phyloP scores from a whole-genome alignment of 2,888 invertebrate species.

The Leuctra nigra region DNA sequence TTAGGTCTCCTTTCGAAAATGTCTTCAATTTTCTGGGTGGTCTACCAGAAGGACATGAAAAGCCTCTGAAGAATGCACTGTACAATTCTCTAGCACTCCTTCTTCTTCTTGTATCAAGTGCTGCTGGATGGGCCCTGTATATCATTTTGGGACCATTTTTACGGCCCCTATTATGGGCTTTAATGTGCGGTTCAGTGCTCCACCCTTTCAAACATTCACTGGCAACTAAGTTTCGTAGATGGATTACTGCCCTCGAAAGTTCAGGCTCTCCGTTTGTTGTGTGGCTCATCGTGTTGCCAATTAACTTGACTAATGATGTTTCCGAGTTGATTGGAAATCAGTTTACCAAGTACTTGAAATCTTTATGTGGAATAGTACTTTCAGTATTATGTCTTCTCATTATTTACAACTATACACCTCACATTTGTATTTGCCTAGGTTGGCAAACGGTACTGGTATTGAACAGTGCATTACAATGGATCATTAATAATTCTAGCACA shows the following conservation, averaged over 20 bases:
- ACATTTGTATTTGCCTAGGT: conserved; percentile 50
- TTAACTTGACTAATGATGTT: conserved; percentile 65
- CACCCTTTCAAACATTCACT: conserved; percentile 87
- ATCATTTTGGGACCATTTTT: conserved; percentile 86
- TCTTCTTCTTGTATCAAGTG: conserved; percentile 59
- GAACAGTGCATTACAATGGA: conserved; percentile 35
- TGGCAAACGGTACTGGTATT: conserved; percentile 42
- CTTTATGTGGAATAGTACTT: conserved; percentile 44
- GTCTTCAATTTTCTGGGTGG: conserved; percentile 61
- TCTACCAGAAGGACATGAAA: conserved; percentile 68
- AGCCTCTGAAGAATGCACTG: conserved; percentile 86
- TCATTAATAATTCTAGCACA: conserved; percentile 38
- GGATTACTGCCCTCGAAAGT: conserved; percentile 66
- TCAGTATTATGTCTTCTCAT: conserved; percentile 48
- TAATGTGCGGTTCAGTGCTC: conserved; percentile 93
- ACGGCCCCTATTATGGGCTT: conserved; percentile 91
- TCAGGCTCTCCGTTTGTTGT: conserved; percentile 59
- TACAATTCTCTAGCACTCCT: conserved; percentile 82
- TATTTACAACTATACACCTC: conserved; percentile 66
- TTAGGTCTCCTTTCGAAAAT: conserved; percentile 52
- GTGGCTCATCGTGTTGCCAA: conserved; percentile 57
- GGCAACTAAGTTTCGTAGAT: conserved; percentile 65
- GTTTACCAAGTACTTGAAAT: conserved; percentile 59
- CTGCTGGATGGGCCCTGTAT: conserved; percentile 70
- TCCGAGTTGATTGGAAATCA: conserved; percentile 69